Evolutionary conservation across 2,888 invertebrate species (phyloP), one percentile per base, ranked within the genome.

Genomic region (Ophonus ardosiacus): DNA sequence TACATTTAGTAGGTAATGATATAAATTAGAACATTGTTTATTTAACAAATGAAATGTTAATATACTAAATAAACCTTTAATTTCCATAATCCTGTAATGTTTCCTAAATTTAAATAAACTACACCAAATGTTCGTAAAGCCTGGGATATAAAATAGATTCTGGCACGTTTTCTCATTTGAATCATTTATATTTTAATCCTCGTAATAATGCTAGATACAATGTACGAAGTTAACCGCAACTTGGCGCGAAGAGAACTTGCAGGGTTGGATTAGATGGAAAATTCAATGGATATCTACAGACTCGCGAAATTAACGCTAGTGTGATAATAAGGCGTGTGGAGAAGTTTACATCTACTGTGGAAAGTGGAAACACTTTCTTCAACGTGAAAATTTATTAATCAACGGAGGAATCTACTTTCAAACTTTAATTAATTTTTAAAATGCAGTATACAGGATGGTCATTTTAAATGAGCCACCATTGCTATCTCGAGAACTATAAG

Each of bases 161-260:
- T 63, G 63, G 21, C 63, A 63, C 63, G 63, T 63, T 63, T 59
- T 24, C 63, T 63, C 63, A 63, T 63, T 63, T 63, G 63, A 63
- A 63, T 24, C 63, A 63, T 63, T 63, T 24, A 63, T 63, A 63
- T 63, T 63, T 63, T 63, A 63, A 63, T 63, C 63, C 24, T 63
- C 63, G 24, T 63, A 63, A 24, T 24, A 63, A 63, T 63, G 63
- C 24, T 63, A 63, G 21, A 63, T 63, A 63, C 63, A 63, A 63
- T 24, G 24, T 63, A 24, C 63, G 24, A 24, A 63, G 24, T 24
- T 13, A 63, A 63, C 63, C 63, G 24, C 63, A 63, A 63, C 63
- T 63, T 63, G 21, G 63, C 63, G 17, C 18, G 59, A 63, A 63
- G 63, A 63, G 63, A 63, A 63, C 63, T 63, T 63, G 15, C 18